Percentiles rank a stretch among this genome's conserved stretches.
These are phyloP conservation scores for Dryobota labecula DNA, from an alignment of 2,888 invertebrate species.

Conservation along the genomic window DNA sequence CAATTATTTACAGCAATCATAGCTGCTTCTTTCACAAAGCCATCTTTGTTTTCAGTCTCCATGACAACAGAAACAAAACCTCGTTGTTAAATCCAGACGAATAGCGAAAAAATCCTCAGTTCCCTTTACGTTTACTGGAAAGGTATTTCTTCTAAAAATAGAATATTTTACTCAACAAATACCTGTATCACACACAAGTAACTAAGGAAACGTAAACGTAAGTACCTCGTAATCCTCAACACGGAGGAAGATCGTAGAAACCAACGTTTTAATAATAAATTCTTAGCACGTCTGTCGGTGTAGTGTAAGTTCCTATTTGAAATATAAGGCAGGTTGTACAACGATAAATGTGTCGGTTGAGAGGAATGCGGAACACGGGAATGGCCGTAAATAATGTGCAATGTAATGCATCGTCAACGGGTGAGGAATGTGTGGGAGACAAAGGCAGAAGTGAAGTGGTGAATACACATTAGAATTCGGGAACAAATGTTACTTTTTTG, in stretches of 20 bases:
- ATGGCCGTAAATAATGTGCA: constrained; percentile 45
- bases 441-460: neutral
- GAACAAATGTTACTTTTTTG: neutral
- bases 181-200: constrained; percentile 17
- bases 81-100: neutral
- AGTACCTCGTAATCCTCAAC: constrained; percentile 46
- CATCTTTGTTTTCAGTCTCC: neutral
- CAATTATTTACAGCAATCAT: neutral
- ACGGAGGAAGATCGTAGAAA: constrained; percentile 34
- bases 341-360: constrained; percentile 43
- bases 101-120: neutral
- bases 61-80: neutral
- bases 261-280: constrained; percentile 59
- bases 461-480: constrained; percentile 10
- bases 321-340: constrained; percentile 45
- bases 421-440: neutral
- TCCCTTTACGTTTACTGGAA: neutral
- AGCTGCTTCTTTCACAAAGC: too few species aligned
- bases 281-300: constrained; percentile 47
- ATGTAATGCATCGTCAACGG: constrained; percentile 12
- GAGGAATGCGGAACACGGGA: constrained; percentile 13
- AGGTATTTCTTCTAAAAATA: neutral
- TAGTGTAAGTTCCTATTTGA: constrained; percentile 43
- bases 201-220: constrained; percentile 37
- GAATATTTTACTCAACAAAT: constrained; percentile 17